Conservation (phyloP, 2,797 vertebrate species). For the Sebastiscus tertius region DNA sequence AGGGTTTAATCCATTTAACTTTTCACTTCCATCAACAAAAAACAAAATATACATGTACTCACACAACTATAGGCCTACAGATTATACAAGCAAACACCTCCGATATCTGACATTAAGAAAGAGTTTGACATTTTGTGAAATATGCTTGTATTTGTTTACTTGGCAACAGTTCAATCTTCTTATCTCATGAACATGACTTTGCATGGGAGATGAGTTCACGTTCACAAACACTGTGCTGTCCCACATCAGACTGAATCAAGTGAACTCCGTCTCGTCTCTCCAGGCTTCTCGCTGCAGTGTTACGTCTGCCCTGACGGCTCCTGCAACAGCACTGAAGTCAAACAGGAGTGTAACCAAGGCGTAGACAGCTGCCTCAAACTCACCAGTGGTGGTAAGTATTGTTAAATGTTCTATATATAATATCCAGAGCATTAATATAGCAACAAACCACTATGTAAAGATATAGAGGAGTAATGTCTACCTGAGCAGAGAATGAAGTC, state of each 20-base stretch:
- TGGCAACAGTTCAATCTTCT: not conserved
- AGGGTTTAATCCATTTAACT: not conserved
- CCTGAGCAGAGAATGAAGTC: not conserved
- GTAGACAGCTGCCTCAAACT: constrained; percentile 57
- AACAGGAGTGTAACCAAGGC: constrained; percentile 11
- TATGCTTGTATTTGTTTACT: not conserved
- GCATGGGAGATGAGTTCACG: not conserved
- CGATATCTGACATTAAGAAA: not conserved
- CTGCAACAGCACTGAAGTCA: not conserved
- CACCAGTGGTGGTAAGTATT: constrained; percentile 32
- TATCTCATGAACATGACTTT: not conserved
- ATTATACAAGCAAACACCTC: not conserved
- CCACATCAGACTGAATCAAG: not conserved
- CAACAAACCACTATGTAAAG: not conserved
- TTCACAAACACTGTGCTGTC: not conserved
- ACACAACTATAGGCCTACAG: not conserved
- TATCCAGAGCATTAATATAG: not conserved
- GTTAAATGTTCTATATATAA: not conserved
- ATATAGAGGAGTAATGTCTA: not conserved
- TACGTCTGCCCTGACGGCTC: constrained; percentile 47
- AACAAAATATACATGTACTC: not conserved
- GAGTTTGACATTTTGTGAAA: not conserved
- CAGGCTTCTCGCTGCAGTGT: constrained; percentile 53
- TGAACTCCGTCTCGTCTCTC: not conserved
- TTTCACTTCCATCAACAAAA: not conserved